Evolutionary conservation across 1,140 invertebrate genomes (phyloP).

Genomic region (Magallana ariakensis): DNA sequence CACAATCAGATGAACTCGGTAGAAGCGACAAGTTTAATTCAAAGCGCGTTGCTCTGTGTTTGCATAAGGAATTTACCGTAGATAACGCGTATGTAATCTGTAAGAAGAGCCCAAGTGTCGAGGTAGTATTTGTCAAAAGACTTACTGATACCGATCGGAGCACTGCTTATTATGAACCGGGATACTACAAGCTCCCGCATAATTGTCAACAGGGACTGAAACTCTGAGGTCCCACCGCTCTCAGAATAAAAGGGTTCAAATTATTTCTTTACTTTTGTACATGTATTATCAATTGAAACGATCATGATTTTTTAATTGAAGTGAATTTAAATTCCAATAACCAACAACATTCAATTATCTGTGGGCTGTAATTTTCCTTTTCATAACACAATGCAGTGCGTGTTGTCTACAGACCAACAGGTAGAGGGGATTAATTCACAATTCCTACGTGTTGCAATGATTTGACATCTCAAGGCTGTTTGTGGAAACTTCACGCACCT

Average conservation of each 20-base stretch:
- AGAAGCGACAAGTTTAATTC: too few relatives aligned
- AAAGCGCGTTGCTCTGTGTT: neutral
- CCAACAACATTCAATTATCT: conserved; percentile 6
- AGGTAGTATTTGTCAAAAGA: neutral
- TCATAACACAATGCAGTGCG: conserved; percentile 5
- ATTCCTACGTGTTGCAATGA: neutral
- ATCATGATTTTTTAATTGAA: conserved; percentile 36
- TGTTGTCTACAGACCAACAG: conserved; percentile 19
- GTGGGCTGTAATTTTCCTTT: conserved; percentile 21
- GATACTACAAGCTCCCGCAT: neutral
- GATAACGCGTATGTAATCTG: conserved; percentile 7
- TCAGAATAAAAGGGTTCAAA: neutral
- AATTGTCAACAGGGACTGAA: neutral
- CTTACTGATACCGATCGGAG: neutral
- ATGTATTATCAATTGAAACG: conserved; percentile 30
- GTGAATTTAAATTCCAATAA: conserved; percentile 37
- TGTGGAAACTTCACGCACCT: neutral
- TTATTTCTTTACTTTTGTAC: conserved; percentile 13
- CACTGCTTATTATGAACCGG: neutral
- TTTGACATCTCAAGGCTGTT: conserved; percentile 17
- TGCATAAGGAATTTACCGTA: neutral
- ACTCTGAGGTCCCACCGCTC: neutral
- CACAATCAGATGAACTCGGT: too few relatives aligned
- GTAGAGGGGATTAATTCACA: neutral
- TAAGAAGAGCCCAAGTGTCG: neutral